These are phyloP conservation scores for Crotalus horridus DNA, from an alignment of 2,113 vertebrate genomes.

Conservation along the genomic window DNA sequence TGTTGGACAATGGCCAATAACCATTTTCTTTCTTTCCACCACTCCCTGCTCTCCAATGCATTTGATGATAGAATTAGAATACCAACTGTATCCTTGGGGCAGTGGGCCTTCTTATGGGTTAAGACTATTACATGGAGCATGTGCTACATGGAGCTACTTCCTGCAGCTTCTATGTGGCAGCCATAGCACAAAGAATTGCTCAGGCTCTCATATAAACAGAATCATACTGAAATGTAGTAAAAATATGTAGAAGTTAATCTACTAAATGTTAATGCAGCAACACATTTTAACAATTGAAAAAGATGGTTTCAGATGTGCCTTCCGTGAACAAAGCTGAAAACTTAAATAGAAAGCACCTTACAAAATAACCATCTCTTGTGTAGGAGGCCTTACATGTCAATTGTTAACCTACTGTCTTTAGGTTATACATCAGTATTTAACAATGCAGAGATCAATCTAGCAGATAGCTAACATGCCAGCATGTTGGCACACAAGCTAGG, in stretches of 20 bases:
- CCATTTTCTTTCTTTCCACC: neutral
- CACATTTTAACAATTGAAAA: neutral
- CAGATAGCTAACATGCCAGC: neutral
- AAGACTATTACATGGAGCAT: neutral
- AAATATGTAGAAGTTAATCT: neutral
- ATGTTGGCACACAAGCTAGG: neutral
- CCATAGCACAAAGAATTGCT: neutral
- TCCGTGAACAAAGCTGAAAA: neutral
- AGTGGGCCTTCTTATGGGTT: neutral
- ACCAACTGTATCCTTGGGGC: neutral
- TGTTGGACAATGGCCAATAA: neutral
- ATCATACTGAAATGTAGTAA: neutral
- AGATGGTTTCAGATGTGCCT: neutral
- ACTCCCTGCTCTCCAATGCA: neutral
- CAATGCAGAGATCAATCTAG: neutral
- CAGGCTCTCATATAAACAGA: neutral
- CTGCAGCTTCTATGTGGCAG: neutral
- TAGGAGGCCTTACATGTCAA: neutral
- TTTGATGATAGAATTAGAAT: too few species aligned
- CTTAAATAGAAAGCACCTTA: neutral
- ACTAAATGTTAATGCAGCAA: neutral
- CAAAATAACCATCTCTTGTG: neutral
- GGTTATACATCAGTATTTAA: neutral
- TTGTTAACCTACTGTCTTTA: neutral
- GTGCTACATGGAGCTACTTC: neutral